These are phyloP conservation scores for Lacanobia wlatinum DNA, from an alignment of 2,888 invertebrate species.

Conservation along the genomic window DNA sequence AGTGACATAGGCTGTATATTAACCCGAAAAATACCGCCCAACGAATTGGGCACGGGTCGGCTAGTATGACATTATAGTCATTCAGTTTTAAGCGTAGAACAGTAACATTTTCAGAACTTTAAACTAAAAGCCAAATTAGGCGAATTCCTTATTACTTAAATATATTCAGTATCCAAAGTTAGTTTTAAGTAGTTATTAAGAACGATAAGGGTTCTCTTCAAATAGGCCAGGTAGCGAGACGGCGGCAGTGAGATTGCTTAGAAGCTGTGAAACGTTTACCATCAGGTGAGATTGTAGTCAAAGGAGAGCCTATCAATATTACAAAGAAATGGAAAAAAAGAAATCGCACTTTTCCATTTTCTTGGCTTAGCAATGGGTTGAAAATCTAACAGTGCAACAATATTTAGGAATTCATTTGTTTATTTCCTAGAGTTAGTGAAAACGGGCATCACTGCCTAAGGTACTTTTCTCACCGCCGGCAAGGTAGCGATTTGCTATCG, in stretches of 20 bases:
- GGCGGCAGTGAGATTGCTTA: background rate
- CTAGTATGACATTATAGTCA: background rate
- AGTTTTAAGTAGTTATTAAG: slow-evolving; percentile 8
- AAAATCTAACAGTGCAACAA: background rate
- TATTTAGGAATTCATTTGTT: background rate
- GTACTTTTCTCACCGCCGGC: too few species aligned
- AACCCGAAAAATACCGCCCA: too few species aligned
- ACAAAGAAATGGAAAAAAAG: too few species aligned
- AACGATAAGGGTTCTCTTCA: background rate
- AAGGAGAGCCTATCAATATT: too few species aligned
- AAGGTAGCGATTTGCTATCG: too few species aligned
- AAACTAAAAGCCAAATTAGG: background rate
- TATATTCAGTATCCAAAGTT: background rate
- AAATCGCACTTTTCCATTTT: too few species aligned
- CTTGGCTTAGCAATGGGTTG: too few species aligned
- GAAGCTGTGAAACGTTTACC: too few species aligned
- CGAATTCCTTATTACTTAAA: background rate
- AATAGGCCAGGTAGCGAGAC: background rate
- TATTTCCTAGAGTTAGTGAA: background rate
- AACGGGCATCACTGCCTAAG: background rate
- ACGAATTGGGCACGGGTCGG: too few species aligned
- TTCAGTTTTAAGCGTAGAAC: background rate
- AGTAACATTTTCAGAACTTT: background rate
- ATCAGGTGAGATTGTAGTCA: too few species aligned
- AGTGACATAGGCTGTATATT: too few species aligned